A percentile compares a stretch with the other conserved stretches of the same genome.
These are phyloP conservation scores for Achatina immaculata DNA, from an alignment of 1,140 invertebrate genomes.

Conservation along the genomic window DNA sequence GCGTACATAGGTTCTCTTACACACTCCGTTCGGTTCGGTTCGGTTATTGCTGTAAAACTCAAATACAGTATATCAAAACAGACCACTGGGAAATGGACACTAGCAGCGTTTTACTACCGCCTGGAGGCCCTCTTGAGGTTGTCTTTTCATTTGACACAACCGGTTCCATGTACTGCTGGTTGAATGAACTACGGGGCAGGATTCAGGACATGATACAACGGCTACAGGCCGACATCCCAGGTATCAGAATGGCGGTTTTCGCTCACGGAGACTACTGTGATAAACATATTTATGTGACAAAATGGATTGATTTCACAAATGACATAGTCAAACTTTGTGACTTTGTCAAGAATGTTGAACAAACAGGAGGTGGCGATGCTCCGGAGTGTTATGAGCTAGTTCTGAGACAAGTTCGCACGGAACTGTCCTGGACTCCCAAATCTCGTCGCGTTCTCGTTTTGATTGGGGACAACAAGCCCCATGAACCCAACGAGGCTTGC, in stretches of 20 bases:
- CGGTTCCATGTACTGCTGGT: slow-evolving; percentile 61
- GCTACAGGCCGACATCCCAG: slow-evolving; percentile 64
- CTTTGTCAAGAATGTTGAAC: slow-evolving; percentile 57
- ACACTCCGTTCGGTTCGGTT: too few species aligned
- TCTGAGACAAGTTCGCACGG: slow-evolving; percentile 44
- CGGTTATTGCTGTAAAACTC: neutral
- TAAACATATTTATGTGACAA: slow-evolving; percentile 54
- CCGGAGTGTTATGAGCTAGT: slow-evolving; percentile 66
- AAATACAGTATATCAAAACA: neutral
- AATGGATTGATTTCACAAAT: slow-evolving; percentile 56
- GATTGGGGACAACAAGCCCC: slow-evolving; percentile 66
- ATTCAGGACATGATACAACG: slow-evolving; percentile 64
- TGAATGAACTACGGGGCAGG: slow-evolving; percentile 56
- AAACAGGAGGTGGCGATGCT: slow-evolving; percentile 58
- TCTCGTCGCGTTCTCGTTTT: slow-evolving; percentile 60
- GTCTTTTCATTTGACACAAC: slow-evolving; percentile 70
- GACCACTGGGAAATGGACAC: neutral
- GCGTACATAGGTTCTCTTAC: too few species aligned
- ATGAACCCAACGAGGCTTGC: slow-evolving; percentile 53
- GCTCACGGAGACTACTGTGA: slow-evolving; percentile 66
- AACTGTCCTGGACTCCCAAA: slow-evolving; percentile 56
- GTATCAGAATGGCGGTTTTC: slow-evolving; percentile 58
- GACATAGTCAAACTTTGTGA: slow-evolving; percentile 53
- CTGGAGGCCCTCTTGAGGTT: slow-evolving; percentile 62
- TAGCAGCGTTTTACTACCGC: slow-evolving; percentile 34